Evolutionary conservation across 2,888 invertebrate genomes (phyloP), one percentile per base, ranked within the genome.

Genomic region (Platypus cylindrus): DNA sequence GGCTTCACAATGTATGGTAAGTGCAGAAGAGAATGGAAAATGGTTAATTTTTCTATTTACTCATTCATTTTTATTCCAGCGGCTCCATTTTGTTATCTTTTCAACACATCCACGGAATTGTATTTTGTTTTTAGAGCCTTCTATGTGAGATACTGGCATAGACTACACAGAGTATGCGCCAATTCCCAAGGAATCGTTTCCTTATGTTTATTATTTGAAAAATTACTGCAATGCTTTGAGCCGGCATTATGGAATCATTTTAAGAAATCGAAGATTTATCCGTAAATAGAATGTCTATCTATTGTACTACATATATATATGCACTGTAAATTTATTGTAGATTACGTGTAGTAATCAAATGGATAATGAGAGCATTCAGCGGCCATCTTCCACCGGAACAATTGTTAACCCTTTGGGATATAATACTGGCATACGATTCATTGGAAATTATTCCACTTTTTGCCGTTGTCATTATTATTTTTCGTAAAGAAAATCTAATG

Each of bases 1-100:
- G 94, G 94, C 1, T 93, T 95, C 60, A 84, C 93, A 13, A 94
- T 95, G 94, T 93, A 91, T 60, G 89, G 90, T 90, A 68, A 62
- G 72, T 40, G 9, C 9, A 20, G 7, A n/a, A n/a, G n/a, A n/a
- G n/a, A n/a, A n/a, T n/a, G n/a, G n/a, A n/a, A n/a, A n/a, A n/a
- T n/a, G n/a, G n/a, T n/a, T n/a, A n/a, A n/a, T n/a, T n/a, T n/a
- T n/a, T n/a, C n/a, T n/a, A n/a, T n/a, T n/a, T n/a, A n/a, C n/a
- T n/a, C n/a, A n/a, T n/a, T n/a, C n/a, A n/a, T 28, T 18, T 30
- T 25, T 16, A 12, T 47, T 46, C 34, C 34, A 91, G 94, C 91
- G 29, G 87, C 91, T 0, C 94, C 94, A 1, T 82, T 95, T 54
- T 94, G 94, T 59, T 95, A 91, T 56, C 63, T 95, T 18, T 93